Base-by-base conservation (phyloP, 2,113 vertebrate species). In the Callaeas wilsoni region DNA sequence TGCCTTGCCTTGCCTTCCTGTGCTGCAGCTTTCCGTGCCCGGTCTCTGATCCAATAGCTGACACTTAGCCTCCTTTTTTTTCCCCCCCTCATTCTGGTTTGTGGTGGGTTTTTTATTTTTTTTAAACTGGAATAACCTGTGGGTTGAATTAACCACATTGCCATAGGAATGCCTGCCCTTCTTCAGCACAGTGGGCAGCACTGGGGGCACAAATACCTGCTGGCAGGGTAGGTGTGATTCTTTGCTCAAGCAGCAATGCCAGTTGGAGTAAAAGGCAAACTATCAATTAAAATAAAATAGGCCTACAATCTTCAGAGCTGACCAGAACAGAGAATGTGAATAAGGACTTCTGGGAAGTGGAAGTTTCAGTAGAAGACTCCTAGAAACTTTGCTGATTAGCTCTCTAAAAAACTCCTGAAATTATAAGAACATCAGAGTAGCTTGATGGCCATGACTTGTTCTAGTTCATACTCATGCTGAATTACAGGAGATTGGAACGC, bases 31-130 rank as follows among this genome's bases (percentile, higher is more conserved):
- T 87, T n/a, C 59, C 29, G 44, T 89, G 49, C 15, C 33, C 30
- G 14, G 12, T 14, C 44, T 73, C 41, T 81, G n/a, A 6, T 60
- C 9, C 11, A 70, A 26, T 1, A 84, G 13, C 41, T 80, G 42
- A 67, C 16, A 18, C 7, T 46, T 12, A 39, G 3, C 13, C 6
- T 35, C 59, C 4, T 20, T 25, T 33, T n/a, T 12, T 64, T 27
- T 4, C 3, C 4, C 12, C 12, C 10, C 26, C 39, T 47, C 3
- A 0, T n/a, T 41, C 22, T 15, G 13, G 3, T 8, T 33, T 56
- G 3, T 20, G 52, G 35, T 33, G 21, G 18, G 14, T 29, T 23
- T 26, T 18, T 33, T 22, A 26, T 32, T 49, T 52, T n/a, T 74
- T 53, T 41, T 2, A 1, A 27, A 65, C 4, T 76, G 27, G 7